Base-by-base conservation (phyloP, 2,888 invertebrate genomes). In the Trichogramma evanescens region DNA sequence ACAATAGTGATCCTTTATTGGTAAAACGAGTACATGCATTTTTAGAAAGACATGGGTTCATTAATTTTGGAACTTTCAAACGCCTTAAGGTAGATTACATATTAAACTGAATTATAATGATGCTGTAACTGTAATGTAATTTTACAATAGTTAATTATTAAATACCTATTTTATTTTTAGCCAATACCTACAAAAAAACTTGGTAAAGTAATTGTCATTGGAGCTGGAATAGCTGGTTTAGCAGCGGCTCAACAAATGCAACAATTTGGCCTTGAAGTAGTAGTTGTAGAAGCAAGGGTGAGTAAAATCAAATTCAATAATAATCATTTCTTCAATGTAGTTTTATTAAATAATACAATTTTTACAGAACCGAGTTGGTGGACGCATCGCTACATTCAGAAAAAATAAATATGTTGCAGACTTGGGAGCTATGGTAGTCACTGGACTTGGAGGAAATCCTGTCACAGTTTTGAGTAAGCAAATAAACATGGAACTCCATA, bases 11-110 rank as follows among this genome's bases (percentile, higher is more conserved):
- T 79, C 86, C 88, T 4, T 86, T 86, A 6, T 79, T 98, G 38
- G 86, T 95, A 2, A 84, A 87, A 73, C 84, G 96, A 66, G 86
- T 93, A 42, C 95, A 95, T 80, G 89, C 91, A 0, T 99, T 92
- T 78, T 81, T 99, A 45, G 94, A 97, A 73, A 84, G 99, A 50
- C 94, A 97, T 78, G 97, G 98, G 3, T 95, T 92, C 71, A 95
- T 99, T 65, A 99, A 99, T 80, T 98, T 94, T 81, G 99, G 99
- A 0, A 89, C 96, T 54, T 99, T 94, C 78, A 93, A 95, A 75
- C 83, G 93, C 45, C 78, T 91, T 4, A 90, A 90, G 72, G 87
- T 90, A 58, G 83, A 52, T 54, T 54, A 44, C 9, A 41, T 26
- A 41, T 44, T 46, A 42, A 50, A 44, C 10, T 26, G 26, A 26